Base-by-base conservation (phyloP, 2,888 invertebrate species). In the Drosophila anomelani region DNA sequence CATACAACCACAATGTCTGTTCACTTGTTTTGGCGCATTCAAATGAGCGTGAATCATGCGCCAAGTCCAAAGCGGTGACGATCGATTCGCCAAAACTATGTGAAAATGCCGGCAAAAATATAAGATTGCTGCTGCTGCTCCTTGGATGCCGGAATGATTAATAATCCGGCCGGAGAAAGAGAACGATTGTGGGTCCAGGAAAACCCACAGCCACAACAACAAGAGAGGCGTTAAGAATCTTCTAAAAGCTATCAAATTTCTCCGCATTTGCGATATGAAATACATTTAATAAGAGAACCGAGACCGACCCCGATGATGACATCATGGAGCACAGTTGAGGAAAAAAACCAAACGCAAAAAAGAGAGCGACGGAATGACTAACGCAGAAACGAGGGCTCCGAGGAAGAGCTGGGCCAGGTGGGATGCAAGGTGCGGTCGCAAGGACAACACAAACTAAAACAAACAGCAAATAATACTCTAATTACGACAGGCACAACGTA, bases 381-480 rank as follows among this genome's bases (percentile, higher is more conserved):
- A 57, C 43, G 32, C 55, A 47, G 54, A 49, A 43, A 34, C 32
- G 32, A 17, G 41, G 55, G 58, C 36, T 36, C 20, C 38, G 17
- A 15, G 58, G 57, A 43, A 39, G 17, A 15, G 43, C 15, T 38
- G 46, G 54, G 54, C 38, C 46, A 39, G 46, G 70, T 69, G 69
- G 68, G 69, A 71, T 59, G 58, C 53, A 71, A 60, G 68, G 62
- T 75, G 75, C 58, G 68, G 76, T 69, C 66, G 46, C 75, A 67
- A 57, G 75, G 67, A 56, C 41, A 36, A 36, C 13, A 59, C 66
- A n/a, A 29, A 49, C 10, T n/a, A 43, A 9, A 32, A 62, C 51
- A 56, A 51, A 74, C 26, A 59, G 54, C 39, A 72, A 54, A 15
- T 23, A 43, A 74, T 58, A 73, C 49, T 63, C 57, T 29, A 73